Evolutionary conservation across 2,797 vertebrate species (phyloP), one percentile per base, ranked within the genome.

Genomic region (Alauda arvensis): DNA sequence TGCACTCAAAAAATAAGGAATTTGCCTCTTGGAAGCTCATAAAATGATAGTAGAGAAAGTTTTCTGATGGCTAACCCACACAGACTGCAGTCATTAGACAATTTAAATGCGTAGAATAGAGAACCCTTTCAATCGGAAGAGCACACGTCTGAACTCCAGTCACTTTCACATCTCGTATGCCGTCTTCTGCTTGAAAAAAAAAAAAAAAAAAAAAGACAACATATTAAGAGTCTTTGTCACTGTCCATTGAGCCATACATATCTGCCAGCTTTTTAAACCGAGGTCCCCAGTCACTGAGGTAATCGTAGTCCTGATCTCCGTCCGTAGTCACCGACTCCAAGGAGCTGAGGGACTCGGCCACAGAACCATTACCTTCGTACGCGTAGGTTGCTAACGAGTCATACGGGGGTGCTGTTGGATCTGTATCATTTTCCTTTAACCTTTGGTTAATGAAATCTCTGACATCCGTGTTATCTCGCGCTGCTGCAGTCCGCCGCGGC

Each of bases 321-420:
- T 99, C 98, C 1, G 98, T 98, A 90, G 98, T 98, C 92, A 91
- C 98, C 5, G 99, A 99, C 93, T 98, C 98, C 62, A 99, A 97
- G 14, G 99, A 99, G 96, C 99, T 99, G 82, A 99, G 98, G 34
- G 98, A 99, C 57, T 98, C 97, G 0, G 98, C 99, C 40, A 98
- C 97, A 1, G 99, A 99, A 70, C 99, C 99, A 20, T 96, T 97
- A 87, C 99, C 99, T 97, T 99, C 99, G 3, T 99, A 99, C 3
- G 99, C 99, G 17, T 99, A 99, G 62, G 99, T 99, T 82, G 99
- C 99, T 95, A 99, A 95, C 5, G 99, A 99, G 97, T 99, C 99
- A 94, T 99, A 99, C 0, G 99, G 99, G 12, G 99, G 99, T 4
- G 98, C 98, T 1, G 98, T 97, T 18, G 98, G 98, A 94, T 99